Evolutionary conservation across 2,888 invertebrate species (phyloP).

Genomic region (Amaurobius ferox): DNA sequence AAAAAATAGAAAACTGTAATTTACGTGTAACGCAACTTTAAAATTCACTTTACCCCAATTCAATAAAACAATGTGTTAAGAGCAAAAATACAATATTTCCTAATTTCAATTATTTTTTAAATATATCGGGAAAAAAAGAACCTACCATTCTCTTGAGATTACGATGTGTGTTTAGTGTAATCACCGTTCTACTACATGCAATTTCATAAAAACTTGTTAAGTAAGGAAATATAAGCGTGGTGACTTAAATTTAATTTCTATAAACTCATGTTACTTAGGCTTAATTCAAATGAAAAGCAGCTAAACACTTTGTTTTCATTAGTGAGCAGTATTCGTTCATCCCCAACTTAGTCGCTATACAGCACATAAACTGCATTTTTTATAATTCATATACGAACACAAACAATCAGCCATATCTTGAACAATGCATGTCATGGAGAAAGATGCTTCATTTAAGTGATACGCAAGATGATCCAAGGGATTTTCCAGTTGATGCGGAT

Average conservation of each 20-base stretch:
- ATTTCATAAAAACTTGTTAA: too few species aligned
- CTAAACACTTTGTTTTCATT: conserved; percentile 4
- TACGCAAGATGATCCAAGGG: conserved; percentile 12
- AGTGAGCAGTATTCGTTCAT: background rate
- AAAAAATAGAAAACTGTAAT: too few species aligned
- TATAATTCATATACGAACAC: background rate
- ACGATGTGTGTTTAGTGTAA: too few species aligned
- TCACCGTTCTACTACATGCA: too few species aligned
- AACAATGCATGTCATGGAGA: conserved; percentile 6
- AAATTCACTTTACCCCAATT: too few species aligned
- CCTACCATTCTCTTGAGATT: too few species aligned
- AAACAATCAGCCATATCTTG: conserved; percentile 6
- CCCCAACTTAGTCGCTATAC: background rate
- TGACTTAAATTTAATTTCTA: background rate
- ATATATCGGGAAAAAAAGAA: too few species aligned
- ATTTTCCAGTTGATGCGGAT: conserved; percentile 18
- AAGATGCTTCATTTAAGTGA: conserved; percentile 4
- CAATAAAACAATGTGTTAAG: too few species aligned
- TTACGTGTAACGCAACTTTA: too few species aligned
- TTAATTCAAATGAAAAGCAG: conserved; percentile 46
- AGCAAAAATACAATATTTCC: too few species aligned
- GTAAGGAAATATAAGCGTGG: too few species aligned
- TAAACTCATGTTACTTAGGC: conserved; percentile 31
- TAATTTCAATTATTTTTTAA: too few species aligned
- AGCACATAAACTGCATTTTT: background rate